phyloP scores from a whole-genome alignment of 2,113 vertebrate genomes.

The Columbina picui region DNA sequence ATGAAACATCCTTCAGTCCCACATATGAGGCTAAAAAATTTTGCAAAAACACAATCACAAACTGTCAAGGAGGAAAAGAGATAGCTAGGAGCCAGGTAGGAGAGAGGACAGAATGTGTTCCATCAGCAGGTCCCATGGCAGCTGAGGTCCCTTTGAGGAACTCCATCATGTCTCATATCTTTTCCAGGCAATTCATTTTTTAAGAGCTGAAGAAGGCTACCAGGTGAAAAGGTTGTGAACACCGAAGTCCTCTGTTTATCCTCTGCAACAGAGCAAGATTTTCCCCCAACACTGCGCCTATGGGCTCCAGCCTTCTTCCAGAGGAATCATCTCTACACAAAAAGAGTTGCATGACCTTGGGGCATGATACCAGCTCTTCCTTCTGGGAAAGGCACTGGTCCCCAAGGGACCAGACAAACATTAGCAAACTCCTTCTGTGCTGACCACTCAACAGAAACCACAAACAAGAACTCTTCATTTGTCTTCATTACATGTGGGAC shows the following conservation, averaged over 20 bases:
- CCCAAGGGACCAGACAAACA: fast-evolving
- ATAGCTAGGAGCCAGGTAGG: not conserved
- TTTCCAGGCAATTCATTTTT: not conserved
- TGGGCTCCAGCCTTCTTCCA: not conserved
- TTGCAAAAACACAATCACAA: not conserved
- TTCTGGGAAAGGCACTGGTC: not conserved
- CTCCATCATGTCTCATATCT: not conserved
- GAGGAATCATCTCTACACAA: not conserved
- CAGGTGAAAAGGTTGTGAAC: not conserved
- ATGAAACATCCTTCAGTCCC: not conserved
- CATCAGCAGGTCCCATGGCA: not conserved
- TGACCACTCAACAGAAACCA: not conserved
- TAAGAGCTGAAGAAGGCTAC: not conserved
- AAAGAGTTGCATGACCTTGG: not conserved
- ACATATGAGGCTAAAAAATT: not conserved
- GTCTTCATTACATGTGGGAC: not conserved
- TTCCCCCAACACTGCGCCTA: fast-evolving
- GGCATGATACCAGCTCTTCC: not conserved
- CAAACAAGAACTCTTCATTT: not conserved
- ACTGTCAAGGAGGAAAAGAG: not conserved
- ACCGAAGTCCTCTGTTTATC: not conserved
- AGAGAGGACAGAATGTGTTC: not conserved
- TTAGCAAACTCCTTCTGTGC: not conserved
- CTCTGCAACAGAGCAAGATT: not conserved
- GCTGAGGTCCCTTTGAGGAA: not conserved